Evolutionary conservation across 2,888 invertebrate genomes (phyloP).

Genomic region (Carterocephalus palaemon): DNA sequence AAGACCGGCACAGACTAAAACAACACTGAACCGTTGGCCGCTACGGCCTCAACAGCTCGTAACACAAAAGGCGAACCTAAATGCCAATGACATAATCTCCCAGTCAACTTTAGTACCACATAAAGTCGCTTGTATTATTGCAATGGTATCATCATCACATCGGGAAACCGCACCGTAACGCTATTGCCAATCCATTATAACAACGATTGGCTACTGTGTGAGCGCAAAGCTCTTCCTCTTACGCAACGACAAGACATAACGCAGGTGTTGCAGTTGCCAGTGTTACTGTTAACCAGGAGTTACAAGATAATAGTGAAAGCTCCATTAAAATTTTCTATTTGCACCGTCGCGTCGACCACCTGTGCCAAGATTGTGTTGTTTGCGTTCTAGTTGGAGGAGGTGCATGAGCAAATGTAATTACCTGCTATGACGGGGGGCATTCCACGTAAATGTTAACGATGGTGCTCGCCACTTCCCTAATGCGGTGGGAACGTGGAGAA

Average conservation of each 20-base stretch:
- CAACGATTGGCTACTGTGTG: constrained; percentile 3
- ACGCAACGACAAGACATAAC: constrained; percentile 21
- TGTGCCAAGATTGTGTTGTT: constrained; percentile 24
- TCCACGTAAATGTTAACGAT: constrained; percentile 18
- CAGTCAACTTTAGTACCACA: too few species aligned
- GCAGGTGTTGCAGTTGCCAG: constrained; percentile 23
- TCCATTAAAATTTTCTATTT: constrained; percentile 25
- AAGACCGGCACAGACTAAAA: too few species aligned
- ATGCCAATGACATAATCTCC: too few species aligned
- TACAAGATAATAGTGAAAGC: constrained; percentile 26
- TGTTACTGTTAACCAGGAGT: constrained; percentile 22
- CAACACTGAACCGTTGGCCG: too few species aligned
- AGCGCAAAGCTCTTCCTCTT: constrained; percentile 21
- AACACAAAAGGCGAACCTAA: too few species aligned
- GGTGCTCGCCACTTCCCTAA: constrained; percentile 6
- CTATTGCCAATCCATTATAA: background rate
- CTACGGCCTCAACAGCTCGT: too few species aligned
- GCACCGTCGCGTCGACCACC: constrained; percentile 14
- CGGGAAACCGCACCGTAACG: too few species aligned
- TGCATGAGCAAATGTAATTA: constrained; percentile 20
- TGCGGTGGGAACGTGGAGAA: too few species aligned
- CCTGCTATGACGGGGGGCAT: constrained; percentile 20
- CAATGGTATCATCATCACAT: too few species aligned
- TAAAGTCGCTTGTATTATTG: too few species aligned
- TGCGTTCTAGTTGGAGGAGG: constrained; percentile 20